phyloP scores from a whole-genome alignment of 1,140 invertebrate species.

The Drosophila insularis region DNA sequence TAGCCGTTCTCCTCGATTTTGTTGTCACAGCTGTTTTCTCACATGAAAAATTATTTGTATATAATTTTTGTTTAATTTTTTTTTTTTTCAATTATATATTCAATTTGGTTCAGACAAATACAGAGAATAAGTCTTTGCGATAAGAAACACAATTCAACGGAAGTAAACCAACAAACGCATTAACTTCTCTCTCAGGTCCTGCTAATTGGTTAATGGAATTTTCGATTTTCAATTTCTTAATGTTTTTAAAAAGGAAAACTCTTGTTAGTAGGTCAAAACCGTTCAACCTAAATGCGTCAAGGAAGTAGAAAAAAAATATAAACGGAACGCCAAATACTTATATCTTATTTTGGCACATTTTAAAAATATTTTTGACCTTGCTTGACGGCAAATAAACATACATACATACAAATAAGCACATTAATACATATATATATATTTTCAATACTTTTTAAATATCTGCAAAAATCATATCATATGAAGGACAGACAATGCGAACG shows the following conservation, averaged over 20 bases:
- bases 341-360: conserved; percentile 22
- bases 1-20: background rate
- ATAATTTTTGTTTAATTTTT: background rate
- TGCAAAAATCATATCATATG: conserved; percentile 3
- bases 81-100: background rate
- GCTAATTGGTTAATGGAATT: background rate
- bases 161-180: background rate
- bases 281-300: conserved; percentile 8
- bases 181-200: background rate
- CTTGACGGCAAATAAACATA: background rate
- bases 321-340: conserved; percentile 21
- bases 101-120: too few species aligned
- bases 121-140: background rate
- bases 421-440: conserved; percentile 3
- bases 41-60: conserved; percentile 1
- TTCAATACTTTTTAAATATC: conserved; percentile 1
- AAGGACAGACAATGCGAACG: background rate
- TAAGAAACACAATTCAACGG: background rate
- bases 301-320: conserved; percentile 28
- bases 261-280: conserved; percentile 64
- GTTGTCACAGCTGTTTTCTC: conserved; percentile 2
- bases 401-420: background rate
- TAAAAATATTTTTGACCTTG: conserved; percentile 7
- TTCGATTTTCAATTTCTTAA: conserved; percentile 20
- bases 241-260: conserved; percentile 4